phyloP scores from a whole-genome alignment of 2,797 vertebrate genomes.

The Oreochromis mossambicus region DNA sequence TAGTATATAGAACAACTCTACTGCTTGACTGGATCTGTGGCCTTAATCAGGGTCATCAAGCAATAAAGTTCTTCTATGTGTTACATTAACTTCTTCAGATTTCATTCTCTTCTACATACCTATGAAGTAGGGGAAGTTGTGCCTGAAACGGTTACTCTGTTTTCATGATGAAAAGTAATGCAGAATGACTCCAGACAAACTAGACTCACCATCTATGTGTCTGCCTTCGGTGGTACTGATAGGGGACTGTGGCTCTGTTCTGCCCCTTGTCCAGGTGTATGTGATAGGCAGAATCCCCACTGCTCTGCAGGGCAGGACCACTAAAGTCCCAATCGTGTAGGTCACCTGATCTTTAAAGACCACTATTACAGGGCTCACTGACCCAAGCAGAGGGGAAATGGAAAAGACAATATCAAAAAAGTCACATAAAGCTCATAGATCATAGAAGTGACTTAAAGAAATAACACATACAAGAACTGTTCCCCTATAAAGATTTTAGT shows the following conservation, averaged over 20 bases:
- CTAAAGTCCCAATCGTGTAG: slow-evolving; percentile 47
- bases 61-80: background rate
- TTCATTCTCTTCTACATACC: background rate
- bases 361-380: slow-evolving; percentile 76
- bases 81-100: background rate
- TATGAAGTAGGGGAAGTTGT: accelerated
- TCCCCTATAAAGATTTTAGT: background rate
- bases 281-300: slow-evolving; percentile 71
- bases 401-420: background rate
- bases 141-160: background rate
- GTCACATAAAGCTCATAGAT: background rate
- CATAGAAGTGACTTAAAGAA: background rate
- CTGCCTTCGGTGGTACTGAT: slow-evolving; percentile 19
- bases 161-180: background rate
- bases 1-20: background rate
- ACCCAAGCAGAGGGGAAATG: background rate
- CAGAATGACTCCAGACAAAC: background rate
- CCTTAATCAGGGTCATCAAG: background rate
- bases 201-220: slow-evolving; percentile 56
- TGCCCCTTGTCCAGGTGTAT: slow-evolving; percentile 68
- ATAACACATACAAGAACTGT: background rate
- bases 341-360: slow-evolving; percentile 50
- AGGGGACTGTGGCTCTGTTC: background rate
- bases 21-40: background rate
- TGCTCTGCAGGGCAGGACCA: slow-evolving; percentile 69